These are phyloP conservation scores for Myrmecophaga tridactyla DNA, from an alignment of 2,113 vertebrate genomes.

Conservation along the genomic window DNA sequence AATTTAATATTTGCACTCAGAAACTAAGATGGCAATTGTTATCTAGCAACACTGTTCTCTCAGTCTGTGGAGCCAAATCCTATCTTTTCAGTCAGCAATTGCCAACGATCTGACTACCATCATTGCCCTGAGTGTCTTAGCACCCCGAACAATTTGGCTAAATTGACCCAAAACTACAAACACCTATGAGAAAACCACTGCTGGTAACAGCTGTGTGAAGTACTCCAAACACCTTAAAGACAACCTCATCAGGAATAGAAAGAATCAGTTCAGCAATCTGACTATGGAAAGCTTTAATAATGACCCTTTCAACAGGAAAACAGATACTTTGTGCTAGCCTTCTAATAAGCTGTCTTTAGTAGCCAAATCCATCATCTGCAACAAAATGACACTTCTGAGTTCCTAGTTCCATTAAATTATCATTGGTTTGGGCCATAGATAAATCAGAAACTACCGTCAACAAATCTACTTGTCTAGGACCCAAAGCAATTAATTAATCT, in stretches of 20 bases:
- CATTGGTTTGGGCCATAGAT: constrained; percentile 2
- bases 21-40: constrained; percentile 21
- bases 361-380: constrained; percentile 29
- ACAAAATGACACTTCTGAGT: constrained; percentile 40
- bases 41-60: not conserved
- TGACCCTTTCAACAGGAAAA: constrained; percentile 10
- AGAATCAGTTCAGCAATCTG: not conserved
- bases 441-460: constrained; percentile 54
- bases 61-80: not conserved
- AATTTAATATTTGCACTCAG: not conserved
- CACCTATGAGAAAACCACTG: not conserved
- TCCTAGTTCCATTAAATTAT: constrained; percentile 48
- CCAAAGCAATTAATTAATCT: constrained; percentile 32
- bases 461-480: not conserved
- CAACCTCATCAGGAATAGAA: not conserved
- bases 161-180: not conserved
- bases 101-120: not conserved
- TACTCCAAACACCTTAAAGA: not conserved
- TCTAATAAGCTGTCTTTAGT: constrained; percentile 40
- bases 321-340: not conserved
- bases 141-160: not conserved
- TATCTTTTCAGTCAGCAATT: not conserved
- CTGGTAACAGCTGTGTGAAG: not conserved
- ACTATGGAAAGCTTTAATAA: constrained; percentile 40
- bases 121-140: not conserved